These are phyloP conservation scores for Mormyrops attenuatus DNA, from an alignment of 2,797 vertebrate species.

Conservation along the genomic window DNA sequence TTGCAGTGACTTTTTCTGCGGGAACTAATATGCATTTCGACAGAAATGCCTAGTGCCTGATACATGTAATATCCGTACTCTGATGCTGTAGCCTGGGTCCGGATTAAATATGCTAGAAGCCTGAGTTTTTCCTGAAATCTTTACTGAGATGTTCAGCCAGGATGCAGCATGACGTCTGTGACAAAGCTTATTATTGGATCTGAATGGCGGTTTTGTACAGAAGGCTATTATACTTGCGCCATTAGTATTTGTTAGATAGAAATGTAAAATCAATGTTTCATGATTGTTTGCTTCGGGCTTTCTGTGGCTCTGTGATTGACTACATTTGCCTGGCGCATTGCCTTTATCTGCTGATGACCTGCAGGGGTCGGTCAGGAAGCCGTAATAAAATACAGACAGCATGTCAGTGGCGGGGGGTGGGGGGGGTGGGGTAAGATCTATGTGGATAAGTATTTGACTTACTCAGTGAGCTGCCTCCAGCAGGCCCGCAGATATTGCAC, in stretches of 20 bases:
- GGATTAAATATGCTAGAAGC: not conserved
- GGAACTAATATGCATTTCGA: not conserved
- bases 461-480: not conserved
- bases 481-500: not conserved
- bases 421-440: not conserved
- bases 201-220: not conserved
- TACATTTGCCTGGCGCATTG: not conserved
- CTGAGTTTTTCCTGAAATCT: not conserved
- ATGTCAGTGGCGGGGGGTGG: not conserved
- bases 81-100: not conserved
- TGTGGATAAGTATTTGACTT: slow-evolving; percentile 23
- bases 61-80: not conserved
- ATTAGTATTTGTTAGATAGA: not conserved
- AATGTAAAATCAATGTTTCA: not conserved
- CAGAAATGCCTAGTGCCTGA: not conserved
- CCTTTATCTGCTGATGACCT: not conserved
- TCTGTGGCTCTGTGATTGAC: slow-evolving; percentile 19
- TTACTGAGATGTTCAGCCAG: not conserved
- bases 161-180: not conserved
- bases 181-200: not conserved
- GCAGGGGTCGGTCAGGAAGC: not conserved
- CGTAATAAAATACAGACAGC: not conserved
- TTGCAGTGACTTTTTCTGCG: not conserved
- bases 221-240: not conserved
- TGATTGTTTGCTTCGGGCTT: not conserved